A percentile compares a stretch with the other conserved stretches of the same genome.
Evolutionary conservation across 64 coral and sea anemone species (phyloP).

Genomic region (Montipora efflorescens): DNA sequence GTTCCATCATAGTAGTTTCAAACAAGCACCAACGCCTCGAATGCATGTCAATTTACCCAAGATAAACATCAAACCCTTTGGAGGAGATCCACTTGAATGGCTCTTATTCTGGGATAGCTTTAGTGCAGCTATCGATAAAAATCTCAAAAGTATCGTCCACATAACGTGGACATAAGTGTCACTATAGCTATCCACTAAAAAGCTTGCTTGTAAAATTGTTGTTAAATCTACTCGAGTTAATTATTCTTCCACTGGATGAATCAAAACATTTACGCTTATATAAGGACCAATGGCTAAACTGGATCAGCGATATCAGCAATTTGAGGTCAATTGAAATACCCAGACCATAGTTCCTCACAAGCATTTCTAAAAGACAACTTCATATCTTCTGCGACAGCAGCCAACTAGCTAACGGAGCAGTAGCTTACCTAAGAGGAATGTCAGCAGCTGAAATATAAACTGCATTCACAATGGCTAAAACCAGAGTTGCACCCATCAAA

Average conservation of each 20-base stretch:
- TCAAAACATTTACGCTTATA: background rate
- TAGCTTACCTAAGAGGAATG: conserved; percentile 41
- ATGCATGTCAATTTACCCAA: too few species aligned
- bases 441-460: background rate
- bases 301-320: conserved; percentile 14
- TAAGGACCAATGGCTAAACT: background rate
- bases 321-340: conserved; percentile 1
- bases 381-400: conserved; percentile 40
- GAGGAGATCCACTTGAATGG: too few species aligned
- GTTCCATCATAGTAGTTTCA: too few species aligned
- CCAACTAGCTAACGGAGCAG: conserved; percentile 49
- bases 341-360: background rate
- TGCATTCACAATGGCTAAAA: conserved; percentile 47
- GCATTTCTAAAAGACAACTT: background rate
- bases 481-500: conserved; percentile 48
- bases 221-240: too few species aligned
- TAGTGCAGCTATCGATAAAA: too few species aligned
- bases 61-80: too few species aligned
- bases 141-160: too few species aligned
- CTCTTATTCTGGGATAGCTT: too few species aligned
- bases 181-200: too few species aligned
- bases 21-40: too few species aligned
- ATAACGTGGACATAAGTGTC: too few species aligned
- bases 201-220: too few species aligned
- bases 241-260: background rate